Evolutionary conservation across 2,888 invertebrate genomes (phyloP).

Genomic region (Thalpophila matura): DNA sequence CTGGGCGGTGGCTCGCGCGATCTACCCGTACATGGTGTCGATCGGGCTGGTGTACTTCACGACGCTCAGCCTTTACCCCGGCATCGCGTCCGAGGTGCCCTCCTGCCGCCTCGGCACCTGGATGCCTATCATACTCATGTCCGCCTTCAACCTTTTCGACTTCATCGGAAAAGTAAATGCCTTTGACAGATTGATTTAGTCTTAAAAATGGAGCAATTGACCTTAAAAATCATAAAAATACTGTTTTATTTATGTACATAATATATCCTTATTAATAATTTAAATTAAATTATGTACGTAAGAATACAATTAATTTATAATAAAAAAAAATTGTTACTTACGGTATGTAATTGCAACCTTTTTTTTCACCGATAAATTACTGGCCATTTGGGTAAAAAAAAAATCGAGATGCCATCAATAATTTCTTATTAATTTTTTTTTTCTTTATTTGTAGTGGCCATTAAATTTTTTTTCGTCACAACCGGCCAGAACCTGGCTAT

Average conservation of each 20-base stretch:
- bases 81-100: conserved; percentile 96
- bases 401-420: not conserved
- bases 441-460: not conserved
- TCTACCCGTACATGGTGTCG: conserved; percentile 97
- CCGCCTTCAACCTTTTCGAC: conserved; percentile 96
- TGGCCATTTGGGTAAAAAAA: not conserved
- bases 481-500: no score
- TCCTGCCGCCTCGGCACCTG: conserved; percentile 96
- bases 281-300: no score
- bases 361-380: not conserved
- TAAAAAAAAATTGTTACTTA: no score
- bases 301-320: no score
- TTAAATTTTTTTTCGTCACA: not conserved
- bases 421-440: not conserved
- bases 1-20: conserved; percentile 95
- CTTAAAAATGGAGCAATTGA: no score
- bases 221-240: no score
- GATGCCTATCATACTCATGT: conserved; percentile 98
- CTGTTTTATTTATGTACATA: no score
- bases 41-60: conserved; percentile 97
- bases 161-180: conserved; percentile 94
- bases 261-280: no score
- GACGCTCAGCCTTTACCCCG: conserved; percentile 97
- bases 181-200: not conserved
- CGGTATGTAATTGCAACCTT: no score